A percentile compares a stretch with the other conserved stretches of the same genome.
Evolutionary conservation across 2,888 invertebrate genomes (phyloP).

Genomic region (Lissocephala sabroskyi): DNA sequence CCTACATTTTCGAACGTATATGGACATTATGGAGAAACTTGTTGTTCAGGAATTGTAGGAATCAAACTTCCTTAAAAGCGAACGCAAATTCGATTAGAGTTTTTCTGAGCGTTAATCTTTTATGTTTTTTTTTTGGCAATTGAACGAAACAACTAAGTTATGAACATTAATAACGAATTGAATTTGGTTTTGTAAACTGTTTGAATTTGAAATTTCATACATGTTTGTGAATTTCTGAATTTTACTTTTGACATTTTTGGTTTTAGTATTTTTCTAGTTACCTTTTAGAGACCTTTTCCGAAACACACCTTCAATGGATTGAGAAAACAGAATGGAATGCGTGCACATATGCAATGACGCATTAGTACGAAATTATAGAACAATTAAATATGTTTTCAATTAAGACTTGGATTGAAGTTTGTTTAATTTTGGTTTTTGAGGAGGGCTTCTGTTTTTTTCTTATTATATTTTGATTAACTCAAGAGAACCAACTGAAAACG

Average conservation of each 20-base stretch:
- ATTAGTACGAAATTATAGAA: slow-evolving; percentile 73
- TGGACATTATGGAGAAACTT: too few species aligned
- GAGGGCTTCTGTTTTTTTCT: slow-evolving; percentile 1
- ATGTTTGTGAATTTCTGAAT: slow-evolving; percentile 73
- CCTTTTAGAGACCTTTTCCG: slow-evolving; percentile 97
- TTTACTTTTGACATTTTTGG: slow-evolving; percentile 38
- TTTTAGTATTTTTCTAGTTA: slow-evolving; percentile 76
- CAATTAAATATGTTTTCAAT: slow-evolving; percentile 73
- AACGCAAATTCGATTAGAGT: too few species aligned
- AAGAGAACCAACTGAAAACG: slow-evolving; percentile 26
- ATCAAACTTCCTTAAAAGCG: too few species aligned
- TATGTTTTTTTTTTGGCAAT: slow-evolving; percentile 34
- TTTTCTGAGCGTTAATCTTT: background rate
- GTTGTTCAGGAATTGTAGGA: too few species aligned
- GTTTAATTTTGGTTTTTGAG: background rate
- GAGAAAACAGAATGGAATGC: slow-evolving; percentile 76
- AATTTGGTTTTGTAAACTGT: slow-evolving; percentile 48
- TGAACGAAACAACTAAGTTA: slow-evolving; percentile 64
- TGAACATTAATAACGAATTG: slow-evolving; percentile 57
- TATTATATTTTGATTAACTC: slow-evolving; percentile 21
- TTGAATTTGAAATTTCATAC: slow-evolving; percentile 66
- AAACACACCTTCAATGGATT: slow-evolving; percentile 85
- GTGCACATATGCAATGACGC: slow-evolving; percentile 74
- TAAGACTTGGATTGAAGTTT: slow-evolving; percentile 53
- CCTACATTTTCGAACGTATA: too few species aligned